Evolutionary conservation across 2,113 vertebrate species (phyloP).

Genomic region (Chionodraco myersi): DNA sequence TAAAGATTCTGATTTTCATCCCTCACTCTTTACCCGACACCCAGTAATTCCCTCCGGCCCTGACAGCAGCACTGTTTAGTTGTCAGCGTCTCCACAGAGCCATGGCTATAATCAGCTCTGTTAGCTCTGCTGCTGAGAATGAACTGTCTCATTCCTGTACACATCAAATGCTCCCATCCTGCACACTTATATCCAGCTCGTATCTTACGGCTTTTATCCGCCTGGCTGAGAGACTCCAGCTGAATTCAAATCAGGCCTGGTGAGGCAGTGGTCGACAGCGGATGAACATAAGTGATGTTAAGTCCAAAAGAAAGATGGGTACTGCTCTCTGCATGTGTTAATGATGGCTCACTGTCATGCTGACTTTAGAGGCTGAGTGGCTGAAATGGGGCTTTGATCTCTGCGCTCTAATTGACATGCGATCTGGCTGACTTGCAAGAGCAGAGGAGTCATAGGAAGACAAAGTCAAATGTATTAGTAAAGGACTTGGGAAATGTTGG

Average conservation of each 20-base stretch:
- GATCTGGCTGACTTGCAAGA: conserved; percentile 52
- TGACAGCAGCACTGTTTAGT: conserved; percentile 65
- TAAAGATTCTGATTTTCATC: conserved; percentile 51
- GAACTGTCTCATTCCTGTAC: conserved; percentile 57
- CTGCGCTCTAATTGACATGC: conserved; percentile 55
- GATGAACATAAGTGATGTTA: conserved; percentile 47
- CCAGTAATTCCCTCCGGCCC: conserved; percentile 52
- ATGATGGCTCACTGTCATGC: conserved; percentile 72
- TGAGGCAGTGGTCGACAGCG: conserved; percentile 26
- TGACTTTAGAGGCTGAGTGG: conserved; percentile 65
- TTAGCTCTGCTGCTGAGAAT: conserved; percentile 60
- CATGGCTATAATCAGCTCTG: conserved; percentile 63
- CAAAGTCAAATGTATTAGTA: conserved; percentile 66
- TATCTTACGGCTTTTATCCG: conserved; percentile 25
- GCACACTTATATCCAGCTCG: conserved; percentile 25
- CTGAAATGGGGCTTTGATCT: conserved; percentile 70
- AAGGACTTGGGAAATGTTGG: conserved; percentile 39
- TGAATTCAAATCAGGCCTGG: conserved; percentile 43
- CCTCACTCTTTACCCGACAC: conserved; percentile 30
- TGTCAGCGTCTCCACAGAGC: conserved; percentile 56
- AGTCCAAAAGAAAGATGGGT: conserved; percentile 56
- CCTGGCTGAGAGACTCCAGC: conserved; percentile 36
- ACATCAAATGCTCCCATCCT: conserved; percentile 46
- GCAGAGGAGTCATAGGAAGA: conserved; percentile 53
- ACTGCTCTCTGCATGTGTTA: conserved; percentile 60